A percentile compares a stretch with the other conserved stretches of the same genome.
phyloP scores from a whole-genome alignment of 1,140 invertebrate genomes.

The Chlorops oryzae region DNA sequence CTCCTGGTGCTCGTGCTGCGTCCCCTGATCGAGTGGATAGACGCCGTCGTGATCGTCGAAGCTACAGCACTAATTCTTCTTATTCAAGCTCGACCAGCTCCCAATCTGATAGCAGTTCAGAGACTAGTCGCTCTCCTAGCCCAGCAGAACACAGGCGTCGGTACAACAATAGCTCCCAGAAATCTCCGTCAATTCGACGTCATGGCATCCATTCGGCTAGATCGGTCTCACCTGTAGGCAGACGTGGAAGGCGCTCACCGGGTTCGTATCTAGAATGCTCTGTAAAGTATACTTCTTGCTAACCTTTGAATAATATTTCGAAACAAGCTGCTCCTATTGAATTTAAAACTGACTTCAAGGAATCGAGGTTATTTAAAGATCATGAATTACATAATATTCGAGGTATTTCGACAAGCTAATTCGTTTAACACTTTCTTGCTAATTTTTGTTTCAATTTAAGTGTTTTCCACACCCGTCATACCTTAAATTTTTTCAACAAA shows the following conservation, averaged over 20 bases:
- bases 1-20: conserved; percentile 52
- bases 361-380: too few relatives aligned
- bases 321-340: too few relatives aligned
- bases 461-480: too few relatives aligned
- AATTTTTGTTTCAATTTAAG: too few relatives aligned
- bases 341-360: too few relatives aligned
- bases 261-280: conserved; percentile 30
- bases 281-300: too few relatives aligned
- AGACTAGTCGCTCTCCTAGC: conserved; percentile 43
- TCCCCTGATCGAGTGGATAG: conserved; percentile 39
- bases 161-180: conserved; percentile 36
- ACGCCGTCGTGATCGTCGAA: conserved; percentile 45
- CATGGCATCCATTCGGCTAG: conserved; percentile 20
- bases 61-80: conserved; percentile 56
- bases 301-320: too few relatives aligned
- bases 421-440: too few relatives aligned
- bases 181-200: conserved; percentile 24
- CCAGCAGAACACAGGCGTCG: conserved; percentile 28
- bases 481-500: too few relatives aligned
- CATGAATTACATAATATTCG: too few relatives aligned
- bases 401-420: too few relatives aligned
- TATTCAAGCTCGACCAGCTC: conserved; percentile 60
- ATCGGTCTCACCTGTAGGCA: conserved; percentile 31
- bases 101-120: conserved; percentile 47
- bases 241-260: conserved; percentile 30